Percentiles rank a stretch among this genome's conserved stretches.
Conservation (phyloP, 2,888 invertebrate genomes). For the Chironomus tentans region DNA sequence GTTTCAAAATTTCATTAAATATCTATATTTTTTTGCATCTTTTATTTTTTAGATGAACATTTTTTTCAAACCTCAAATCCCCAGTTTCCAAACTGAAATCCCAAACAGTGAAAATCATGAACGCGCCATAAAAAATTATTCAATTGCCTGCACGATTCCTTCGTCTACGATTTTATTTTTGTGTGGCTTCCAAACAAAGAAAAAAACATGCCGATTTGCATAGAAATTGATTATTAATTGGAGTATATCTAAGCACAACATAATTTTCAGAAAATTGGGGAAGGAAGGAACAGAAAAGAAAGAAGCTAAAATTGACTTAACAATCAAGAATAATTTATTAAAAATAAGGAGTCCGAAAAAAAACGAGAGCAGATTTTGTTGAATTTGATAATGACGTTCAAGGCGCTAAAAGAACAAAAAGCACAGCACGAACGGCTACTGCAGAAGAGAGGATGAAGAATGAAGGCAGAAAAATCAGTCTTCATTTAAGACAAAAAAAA, state of each 20-base stretch:
- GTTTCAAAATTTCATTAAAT: too few relatives aligned
- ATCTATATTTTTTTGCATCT: too few relatives aligned
- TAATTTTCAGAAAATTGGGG: background rate
- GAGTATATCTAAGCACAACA: background rate
- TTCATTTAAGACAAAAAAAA: background rate
- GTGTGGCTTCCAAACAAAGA: too few relatives aligned
- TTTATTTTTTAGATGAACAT: too few relatives aligned
- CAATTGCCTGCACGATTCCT: background rate
- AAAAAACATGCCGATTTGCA: background rate
- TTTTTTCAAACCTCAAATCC: too few relatives aligned
- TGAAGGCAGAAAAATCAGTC: background rate
- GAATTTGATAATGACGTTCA: background rate
- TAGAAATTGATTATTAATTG: background rate
- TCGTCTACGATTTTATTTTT: background rate
- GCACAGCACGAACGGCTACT: constrained; percentile 7
- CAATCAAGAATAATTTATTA: too few relatives aligned
- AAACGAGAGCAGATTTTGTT: background rate
- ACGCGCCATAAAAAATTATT: background rate
- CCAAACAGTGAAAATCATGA: background rate
- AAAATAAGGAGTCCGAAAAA: background rate
- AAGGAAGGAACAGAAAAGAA: too few relatives aligned
- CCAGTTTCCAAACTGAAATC: too few relatives aligned
- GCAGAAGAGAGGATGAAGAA: background rate
- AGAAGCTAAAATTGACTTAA: too few relatives aligned
- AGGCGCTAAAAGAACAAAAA: constrained; percentile 14